These are phyloP conservation scores for Charaxes varanes DNA, from an alignment of 1,140 invertebrate genomes.

Conservation along the genomic window DNA sequence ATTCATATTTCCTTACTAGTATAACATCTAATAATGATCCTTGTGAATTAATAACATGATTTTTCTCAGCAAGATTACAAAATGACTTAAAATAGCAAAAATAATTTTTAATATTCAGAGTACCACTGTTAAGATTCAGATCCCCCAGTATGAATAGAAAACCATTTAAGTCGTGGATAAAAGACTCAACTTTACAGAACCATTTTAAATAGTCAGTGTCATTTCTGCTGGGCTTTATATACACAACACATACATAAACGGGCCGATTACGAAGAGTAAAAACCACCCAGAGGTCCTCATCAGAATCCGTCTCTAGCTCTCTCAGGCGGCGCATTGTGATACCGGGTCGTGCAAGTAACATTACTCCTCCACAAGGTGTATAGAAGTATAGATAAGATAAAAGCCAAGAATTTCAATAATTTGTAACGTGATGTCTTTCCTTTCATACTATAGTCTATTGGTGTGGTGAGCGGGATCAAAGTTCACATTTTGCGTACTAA, in stretches of 20 bases:
- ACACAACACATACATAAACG: background rate
- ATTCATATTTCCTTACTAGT: background rate
- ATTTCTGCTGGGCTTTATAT: background rate
- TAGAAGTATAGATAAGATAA: no score
- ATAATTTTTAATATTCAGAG: background rate
- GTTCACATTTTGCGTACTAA: no score
- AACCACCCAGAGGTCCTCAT: background rate
- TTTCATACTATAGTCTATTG: no score
- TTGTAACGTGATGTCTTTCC: no score
- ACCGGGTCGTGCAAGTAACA: background rate
- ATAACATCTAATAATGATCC: background rate
- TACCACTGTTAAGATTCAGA: background rate
- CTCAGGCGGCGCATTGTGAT: background rate
- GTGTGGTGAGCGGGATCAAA: no score
- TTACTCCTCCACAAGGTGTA: conserved; percentile 1
- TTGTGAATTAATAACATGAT: background rate
- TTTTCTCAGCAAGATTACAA: background rate
- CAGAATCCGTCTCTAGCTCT: background rate
- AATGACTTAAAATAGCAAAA: background rate
- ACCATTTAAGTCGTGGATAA: background rate
- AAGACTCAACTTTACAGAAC: background rate
- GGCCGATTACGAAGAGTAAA: background rate
- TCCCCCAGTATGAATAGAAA: background rate
- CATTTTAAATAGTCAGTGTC: background rate
- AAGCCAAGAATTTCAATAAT: no score